phyloP scores from a whole-genome alignment of 2,113 vertebrate genomes.

The Paramisgurnus dabryanus region DNA sequence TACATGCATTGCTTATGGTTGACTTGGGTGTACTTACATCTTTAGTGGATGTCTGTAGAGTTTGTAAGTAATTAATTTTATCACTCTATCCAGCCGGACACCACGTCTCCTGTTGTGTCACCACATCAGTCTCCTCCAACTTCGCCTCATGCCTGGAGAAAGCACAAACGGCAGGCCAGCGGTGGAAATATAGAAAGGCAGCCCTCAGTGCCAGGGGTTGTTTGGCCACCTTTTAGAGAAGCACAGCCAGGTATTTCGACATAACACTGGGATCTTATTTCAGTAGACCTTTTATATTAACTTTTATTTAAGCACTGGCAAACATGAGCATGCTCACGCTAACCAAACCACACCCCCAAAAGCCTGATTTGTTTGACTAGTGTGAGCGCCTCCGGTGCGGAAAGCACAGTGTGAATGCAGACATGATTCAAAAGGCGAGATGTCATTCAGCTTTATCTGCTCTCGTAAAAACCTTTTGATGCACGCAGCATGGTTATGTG shows the following conservation, averaged over 20 bases:
- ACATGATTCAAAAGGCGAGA: too few relatives aligned
- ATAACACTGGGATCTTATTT: not conserved
- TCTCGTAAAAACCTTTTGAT: too few relatives aligned
- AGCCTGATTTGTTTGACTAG: too few relatives aligned
- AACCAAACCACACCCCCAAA: too few relatives aligned
- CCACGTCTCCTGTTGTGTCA: slow-evolving; percentile 93
- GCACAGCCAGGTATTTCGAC: slow-evolving; percentile 82
- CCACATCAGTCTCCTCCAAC: slow-evolving; percentile 94
- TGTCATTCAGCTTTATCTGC: too few relatives aligned
- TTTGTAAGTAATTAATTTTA: not conserved
- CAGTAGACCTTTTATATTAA: not conserved
- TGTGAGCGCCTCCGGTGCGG: too few relatives aligned
- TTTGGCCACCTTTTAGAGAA: slow-evolving; percentile 93
- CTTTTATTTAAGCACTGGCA: not conserved
- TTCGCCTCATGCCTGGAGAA: slow-evolving; percentile 92
- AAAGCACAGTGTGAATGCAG: too few relatives aligned
- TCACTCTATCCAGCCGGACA: slow-evolving; percentile 77
- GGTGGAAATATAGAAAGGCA: slow-evolving; percentile 86
- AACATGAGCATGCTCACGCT: not conserved
- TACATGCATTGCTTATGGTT: too few relatives aligned
- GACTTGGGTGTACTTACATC: too few relatives aligned
- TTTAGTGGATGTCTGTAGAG: too few relatives aligned
- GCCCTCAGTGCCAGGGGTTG: slow-evolving; percentile 79
- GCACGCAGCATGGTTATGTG: too few relatives aligned
- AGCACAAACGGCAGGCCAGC: slow-evolving; percentile 92